phyloP scores from a whole-genome alignment of 2,797 vertebrate species.

The Eospalax fontanierii region DNA sequence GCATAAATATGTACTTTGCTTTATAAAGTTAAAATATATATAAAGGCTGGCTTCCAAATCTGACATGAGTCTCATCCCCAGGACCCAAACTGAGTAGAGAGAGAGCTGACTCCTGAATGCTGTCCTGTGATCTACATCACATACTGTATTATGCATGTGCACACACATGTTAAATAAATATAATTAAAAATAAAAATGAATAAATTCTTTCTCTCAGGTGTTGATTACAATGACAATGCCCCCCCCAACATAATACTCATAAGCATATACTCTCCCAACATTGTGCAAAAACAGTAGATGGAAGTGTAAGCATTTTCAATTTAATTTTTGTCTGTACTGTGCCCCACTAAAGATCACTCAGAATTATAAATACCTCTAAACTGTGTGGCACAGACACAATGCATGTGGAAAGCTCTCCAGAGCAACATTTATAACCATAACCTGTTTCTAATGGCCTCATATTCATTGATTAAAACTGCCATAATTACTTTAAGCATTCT shows the following conservation, averaged over 20 bases:
- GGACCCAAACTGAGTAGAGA: not conserved
- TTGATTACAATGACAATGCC: not conserved
- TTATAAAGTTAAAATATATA: not conserved
- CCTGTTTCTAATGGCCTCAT: not conserved
- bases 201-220: not conserved
- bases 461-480: not conserved
- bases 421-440: not conserved
- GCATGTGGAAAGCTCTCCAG: not conserved
- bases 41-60: too few species aligned
- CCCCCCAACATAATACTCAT: not conserved
- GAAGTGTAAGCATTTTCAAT: not conserved
- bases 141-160: not conserved
- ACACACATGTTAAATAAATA: not conserved
- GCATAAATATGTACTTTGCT: not conserved
- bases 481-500: slow-evolving; percentile 9
- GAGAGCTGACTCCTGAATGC: not conserved
- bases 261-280: not conserved
- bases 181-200: not conserved
- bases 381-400: not conserved
- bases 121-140: not conserved
- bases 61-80: not conserved
- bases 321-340: not conserved
- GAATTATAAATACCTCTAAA: not conserved
- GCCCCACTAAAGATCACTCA: not conserved
- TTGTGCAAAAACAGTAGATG: not conserved